These are phyloP conservation scores for Pogonomyrmex barbatus DNA, from an alignment of 1,140 invertebrate species.

Conservation along the genomic window DNA sequence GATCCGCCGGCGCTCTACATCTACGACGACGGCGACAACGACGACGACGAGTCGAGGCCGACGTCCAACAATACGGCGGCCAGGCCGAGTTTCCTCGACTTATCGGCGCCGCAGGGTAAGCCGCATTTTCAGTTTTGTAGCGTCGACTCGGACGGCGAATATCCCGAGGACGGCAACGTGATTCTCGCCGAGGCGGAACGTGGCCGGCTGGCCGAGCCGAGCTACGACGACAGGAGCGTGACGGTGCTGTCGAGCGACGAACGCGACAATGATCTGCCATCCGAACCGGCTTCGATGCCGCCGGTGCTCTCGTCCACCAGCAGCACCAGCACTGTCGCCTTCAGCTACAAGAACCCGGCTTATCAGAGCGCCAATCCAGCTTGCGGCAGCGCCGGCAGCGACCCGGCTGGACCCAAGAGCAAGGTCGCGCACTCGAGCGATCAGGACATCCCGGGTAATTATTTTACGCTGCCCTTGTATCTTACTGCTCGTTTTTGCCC, in stretches of 20 bases:
- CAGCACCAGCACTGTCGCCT: slow-evolving; percentile 85
- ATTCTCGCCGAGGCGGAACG: slow-evolving; percentile 55
- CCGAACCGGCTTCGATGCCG: slow-evolving; percentile 87
- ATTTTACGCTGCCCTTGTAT: background rate
- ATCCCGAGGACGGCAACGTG: slow-evolving; percentile 69
- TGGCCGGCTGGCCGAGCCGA: background rate
- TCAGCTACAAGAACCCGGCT: slow-evolving; percentile 90
- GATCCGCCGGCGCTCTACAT: slow-evolving; percentile 81
- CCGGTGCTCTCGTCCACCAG: slow-evolving; percentile 83
- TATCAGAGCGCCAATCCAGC: slow-evolving; percentile 91
- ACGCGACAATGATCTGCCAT: slow-evolving; percentile 81
- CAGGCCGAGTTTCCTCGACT: slow-evolving; percentile 86
- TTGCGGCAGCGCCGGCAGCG: slow-evolving; percentile 76
- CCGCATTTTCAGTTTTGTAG: slow-evolving; percentile 86
- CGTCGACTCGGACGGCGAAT: slow-evolving; percentile 79
- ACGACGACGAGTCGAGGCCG: slow-evolving; percentile 70
- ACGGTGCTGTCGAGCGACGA: slow-evolving; percentile 75
- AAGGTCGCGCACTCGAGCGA: slow-evolving; percentile 83
- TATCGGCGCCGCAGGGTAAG: slow-evolving; percentile 85
- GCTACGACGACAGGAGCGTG: slow-evolving; percentile 50
- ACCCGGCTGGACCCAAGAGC: slow-evolving; percentile 74
- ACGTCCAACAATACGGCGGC: slow-evolving; percentile 65
- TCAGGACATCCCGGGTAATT: slow-evolving; percentile 84
- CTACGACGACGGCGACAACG: slow-evolving; percentile 73
- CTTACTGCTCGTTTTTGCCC: background rate